Conservation (phyloP, 2,797 vertebrate species). For the Labroides dimidiatus region DNA sequence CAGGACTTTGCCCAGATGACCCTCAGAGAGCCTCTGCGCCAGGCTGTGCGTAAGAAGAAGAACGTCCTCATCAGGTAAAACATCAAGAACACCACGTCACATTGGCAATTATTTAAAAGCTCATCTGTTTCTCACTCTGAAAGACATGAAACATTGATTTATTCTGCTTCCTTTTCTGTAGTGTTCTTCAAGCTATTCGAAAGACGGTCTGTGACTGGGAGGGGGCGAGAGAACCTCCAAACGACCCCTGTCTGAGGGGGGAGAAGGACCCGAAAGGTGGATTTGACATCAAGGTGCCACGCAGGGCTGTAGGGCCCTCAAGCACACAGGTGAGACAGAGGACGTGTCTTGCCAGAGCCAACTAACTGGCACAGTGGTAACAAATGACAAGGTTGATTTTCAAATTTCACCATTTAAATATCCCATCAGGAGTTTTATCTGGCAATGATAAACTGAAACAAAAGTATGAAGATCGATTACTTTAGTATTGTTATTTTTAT, state of each 20-base stretch:
- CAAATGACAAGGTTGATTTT: background rate
- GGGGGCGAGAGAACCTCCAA: conserved; percentile 94
- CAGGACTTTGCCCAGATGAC: conserved; percentile 98
- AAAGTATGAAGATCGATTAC: no score
- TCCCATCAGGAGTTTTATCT: no score
- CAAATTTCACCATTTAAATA: no score
- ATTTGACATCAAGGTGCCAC: conserved; percentile 98
- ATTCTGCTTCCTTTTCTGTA: conserved; percentile 52
- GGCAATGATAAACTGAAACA: no score
- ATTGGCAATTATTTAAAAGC: background rate
- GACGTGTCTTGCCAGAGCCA: background rate
- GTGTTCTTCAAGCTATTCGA: conserved; percentile 97
- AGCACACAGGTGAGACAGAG: conserved; percentile 91
- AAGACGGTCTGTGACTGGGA: conserved; percentile 99
- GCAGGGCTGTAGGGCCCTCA: conserved; percentile 96
- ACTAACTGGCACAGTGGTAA: background rate
- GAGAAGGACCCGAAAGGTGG: conserved; percentile 99
- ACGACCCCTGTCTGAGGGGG: conserved; percentile 96
- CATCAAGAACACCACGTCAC: rapidly evolving
- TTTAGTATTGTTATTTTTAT: no score
- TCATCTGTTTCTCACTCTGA: background rate
- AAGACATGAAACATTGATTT: background rate
- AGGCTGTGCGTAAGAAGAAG: conserved; percentile 99
- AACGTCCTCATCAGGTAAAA: conserved; percentile 94
- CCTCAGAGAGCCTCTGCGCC: conserved; percentile 94